Evolutionary conservation across 2,797 vertebrate species (phyloP), one percentile per base, ranked within the genome.

Genomic region (Erithacus rubecula): DNA sequence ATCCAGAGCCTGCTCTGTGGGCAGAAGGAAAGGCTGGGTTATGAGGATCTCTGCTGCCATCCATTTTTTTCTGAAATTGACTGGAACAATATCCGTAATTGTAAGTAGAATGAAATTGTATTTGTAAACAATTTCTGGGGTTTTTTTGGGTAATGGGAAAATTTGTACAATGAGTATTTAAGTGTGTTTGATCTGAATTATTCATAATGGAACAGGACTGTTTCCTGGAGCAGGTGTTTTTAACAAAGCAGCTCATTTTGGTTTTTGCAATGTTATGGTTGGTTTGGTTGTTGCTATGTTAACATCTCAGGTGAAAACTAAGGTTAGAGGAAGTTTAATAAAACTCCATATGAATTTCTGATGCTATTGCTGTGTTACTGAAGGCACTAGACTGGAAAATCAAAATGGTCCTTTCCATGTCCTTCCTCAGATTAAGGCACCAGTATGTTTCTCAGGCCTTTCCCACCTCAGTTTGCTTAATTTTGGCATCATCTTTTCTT

Each of bases 1-100:
- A 97, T 99, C 94, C 98, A 99, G 95, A 98, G 98, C 94, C 97
- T 99, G 89, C 97, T 99, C 27, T 99, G 99, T 96, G 98, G 98
- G 87, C 98, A 98, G 67, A 98, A 97, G 92, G 98, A 99, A 90
- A 98, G 99, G 29, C 96, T 99, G 82, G 98, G 96, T 90, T 99
- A 98, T 83, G 98, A 99, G 94, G 98, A 98, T 87, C 98, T 99
- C 79, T 98, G 98, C 90, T 99, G 99, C 94, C 99, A 99, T 96
- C 95, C 98, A 12, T 99, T 99, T 97, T 99, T 99, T 97, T 98
- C 98, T 58, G 98, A 87, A 59, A 95, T 98, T 4, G 98, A 99
- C 97, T 99, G 99, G 99, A 98, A 97, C 91, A 96, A 98, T 96
- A 98, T 99, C 69, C 98, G 97, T 96, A 98, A 98, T 93, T 98